Percentiles rank a stretch among this genome's conserved stretches.
Conservation (phyloP, 2,888 invertebrate species). For the Drosophila imparisetae region DNA sequence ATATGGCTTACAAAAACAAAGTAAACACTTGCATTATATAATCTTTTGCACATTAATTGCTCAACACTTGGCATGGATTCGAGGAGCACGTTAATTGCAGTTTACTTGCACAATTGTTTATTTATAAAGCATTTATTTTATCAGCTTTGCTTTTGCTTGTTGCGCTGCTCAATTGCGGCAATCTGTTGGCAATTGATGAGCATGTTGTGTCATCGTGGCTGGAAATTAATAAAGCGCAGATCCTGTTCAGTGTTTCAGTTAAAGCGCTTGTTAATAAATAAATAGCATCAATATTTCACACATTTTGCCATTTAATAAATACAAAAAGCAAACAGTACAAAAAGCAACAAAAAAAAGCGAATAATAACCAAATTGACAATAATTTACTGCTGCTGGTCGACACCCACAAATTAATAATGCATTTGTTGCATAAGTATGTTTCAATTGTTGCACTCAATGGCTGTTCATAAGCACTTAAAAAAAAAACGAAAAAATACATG, state of each 20-base stretch:
- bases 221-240: conserved; percentile 43
- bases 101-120: background rate
- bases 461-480: conserved; percentile 41
- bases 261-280: conserved; percentile 57
- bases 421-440: conserved; percentile 32
- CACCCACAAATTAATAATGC: conserved; percentile 56
- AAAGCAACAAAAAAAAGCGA: background rate
- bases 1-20: background rate
- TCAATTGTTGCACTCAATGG: conserved; percentile 43
- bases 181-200: conserved; percentile 42
- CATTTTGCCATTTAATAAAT: conserved; percentile 60
- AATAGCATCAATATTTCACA: conserved; percentile 61
- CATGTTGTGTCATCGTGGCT: conserved; percentile 16
- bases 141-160: background rate
- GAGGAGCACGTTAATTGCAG: conserved; percentile 1
- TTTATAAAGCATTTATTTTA: background rate
- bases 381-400: conserved; percentile 19
- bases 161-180: conserved; percentile 12
- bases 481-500: background rate
- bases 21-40: background rate
- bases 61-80: conserved; percentile 3
- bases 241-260: conserved; percentile 25
- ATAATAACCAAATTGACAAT: conserved; percentile 9
- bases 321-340: conserved; percentile 15
- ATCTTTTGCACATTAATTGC: conserved; percentile 9